Base-by-base conservation (phyloP, 1,140 invertebrate species). In the Bombus affinis region DNA sequence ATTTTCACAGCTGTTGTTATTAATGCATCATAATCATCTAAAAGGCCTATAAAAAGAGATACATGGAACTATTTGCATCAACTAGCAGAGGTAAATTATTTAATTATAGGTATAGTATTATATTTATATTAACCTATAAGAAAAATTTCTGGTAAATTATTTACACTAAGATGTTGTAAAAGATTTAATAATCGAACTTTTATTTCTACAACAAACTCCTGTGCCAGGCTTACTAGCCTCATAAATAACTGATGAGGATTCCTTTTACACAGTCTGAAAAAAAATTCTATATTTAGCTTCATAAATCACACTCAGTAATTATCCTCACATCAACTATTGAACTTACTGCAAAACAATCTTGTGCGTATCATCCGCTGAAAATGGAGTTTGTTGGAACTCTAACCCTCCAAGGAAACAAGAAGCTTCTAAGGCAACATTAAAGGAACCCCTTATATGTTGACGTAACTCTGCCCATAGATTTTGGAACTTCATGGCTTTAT, bases 161-260 rank as follows among this genome's bases (percentile, higher is more conserved):
- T 94, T 88, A 96, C 86, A 66, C 93, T 94, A 91, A 91, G 91
- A 90, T 95, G 93, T 70, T 95, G 90, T 65, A 96, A 83, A 77
- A 96, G 95, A 88, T 96, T 95, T 65, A 97, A 93, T 62, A 97
- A 95, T 83, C 95, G 94, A 86, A 96, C 95, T 93, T 96, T 97
- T 81, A 96, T 95, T 91, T 96, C 96, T 76, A 96, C 95, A 74
- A 97, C 96, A 92, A 96, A 96, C 88, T 97, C 96, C 86, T 96
- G 95, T 12, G 96, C 96, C 86, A 97, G 96, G 74, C 96, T 95
- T 81, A 97, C 96, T 65, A 97, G 91, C 81, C 96, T 95, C 91
- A 96, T 95, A 91, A 96, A 96, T 75, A 97, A 93, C 83, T 96
- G 96, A 90, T 96, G 96, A 62, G 96, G 95, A 93, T 97, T 96